Conservation (phyloP, 1,140 invertebrate genomes). For the Papilio aristodemus region DNA sequence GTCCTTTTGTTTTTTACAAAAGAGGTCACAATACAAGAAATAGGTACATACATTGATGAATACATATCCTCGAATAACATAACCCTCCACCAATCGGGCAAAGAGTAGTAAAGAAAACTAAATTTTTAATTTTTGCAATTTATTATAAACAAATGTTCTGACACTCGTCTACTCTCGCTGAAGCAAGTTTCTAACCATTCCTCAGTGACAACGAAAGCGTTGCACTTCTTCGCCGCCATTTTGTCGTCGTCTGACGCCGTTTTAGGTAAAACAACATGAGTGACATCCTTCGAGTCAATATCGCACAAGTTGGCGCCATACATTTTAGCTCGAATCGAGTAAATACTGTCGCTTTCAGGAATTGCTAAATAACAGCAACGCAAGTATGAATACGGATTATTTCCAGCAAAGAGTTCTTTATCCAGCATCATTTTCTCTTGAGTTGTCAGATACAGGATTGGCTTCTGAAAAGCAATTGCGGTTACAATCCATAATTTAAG, state of each 20-base stretch:
- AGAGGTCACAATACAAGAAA: too few relatives aligned
- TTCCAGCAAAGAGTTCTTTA: constrained; percentile 48
- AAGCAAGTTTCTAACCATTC: constrained; percentile 63
- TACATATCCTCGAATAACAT: too few relatives aligned
- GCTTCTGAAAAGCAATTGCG: constrained; percentile 47
- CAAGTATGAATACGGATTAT: constrained; percentile 60
- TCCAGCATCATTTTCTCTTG: constrained; percentile 64
- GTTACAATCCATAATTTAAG: neutral
- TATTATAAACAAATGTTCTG: constrained; percentile 32
- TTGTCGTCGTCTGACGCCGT: constrained; percentile 37
- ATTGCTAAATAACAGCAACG: constrained; percentile 48
- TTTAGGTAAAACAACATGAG: constrained; percentile 52
- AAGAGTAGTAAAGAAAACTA: neutral
- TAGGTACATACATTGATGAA: too few relatives aligned
- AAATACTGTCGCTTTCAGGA: constrained; percentile 38
- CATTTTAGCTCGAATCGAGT: constrained; percentile 45
- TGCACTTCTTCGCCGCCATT: constrained; percentile 35
- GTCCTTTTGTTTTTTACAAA: too few relatives aligned
- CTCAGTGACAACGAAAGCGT: constrained; percentile 47
- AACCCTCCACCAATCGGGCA: too few relatives aligned
- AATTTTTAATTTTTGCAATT: constrained; percentile 30
- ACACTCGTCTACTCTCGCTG: constrained; percentile 37
- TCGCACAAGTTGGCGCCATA: constrained; percentile 54
- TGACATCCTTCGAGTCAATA: constrained; percentile 32
- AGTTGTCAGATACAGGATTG: constrained; percentile 52